A percentile compares a stretch with the other conserved stretches of the same genome.
Conservation (phyloP, 2,113 vertebrate genomes). For the Aphyosemion australe region DNA sequence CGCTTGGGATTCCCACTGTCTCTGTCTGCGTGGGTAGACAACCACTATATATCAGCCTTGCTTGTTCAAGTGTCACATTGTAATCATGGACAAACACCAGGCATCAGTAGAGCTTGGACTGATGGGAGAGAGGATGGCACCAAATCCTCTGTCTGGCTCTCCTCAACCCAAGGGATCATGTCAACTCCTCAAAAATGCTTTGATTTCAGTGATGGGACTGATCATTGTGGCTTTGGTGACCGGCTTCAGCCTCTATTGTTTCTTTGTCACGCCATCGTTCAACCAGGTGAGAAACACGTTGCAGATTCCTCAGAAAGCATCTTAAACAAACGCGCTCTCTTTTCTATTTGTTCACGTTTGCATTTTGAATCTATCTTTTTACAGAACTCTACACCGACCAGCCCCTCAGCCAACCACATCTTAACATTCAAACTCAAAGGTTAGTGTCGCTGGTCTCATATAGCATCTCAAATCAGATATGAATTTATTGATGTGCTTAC, state of each 20-base stretch:
- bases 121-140: slow-evolving; percentile 11
- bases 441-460: slow-evolving; percentile 22
- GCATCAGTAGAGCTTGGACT: slow-evolving; percentile 28
- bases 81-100: slow-evolving; percentile 45
- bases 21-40: slow-evolving; percentile 44
- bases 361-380: not conserved
- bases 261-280: not conserved
- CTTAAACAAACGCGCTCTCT: not conserved
- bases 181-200: slow-evolving; percentile 2
- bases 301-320: not conserved
- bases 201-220: slow-evolving; percentile 19
- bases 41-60: slow-evolving; percentile 29
- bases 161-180: not conserved
- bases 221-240: not conserved
- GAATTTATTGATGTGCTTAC: not conserved
- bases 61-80: not conserved
- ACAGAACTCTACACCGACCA: slow-evolving; percentile 1
- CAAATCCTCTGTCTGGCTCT: not conserved
- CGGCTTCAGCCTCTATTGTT: not conserved
- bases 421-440: not conserved
- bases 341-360: not conserved
- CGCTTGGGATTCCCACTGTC: slow-evolving; percentile 38
- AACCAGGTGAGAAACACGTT: slow-evolving; percentile 52
- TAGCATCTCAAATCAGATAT: not conserved
- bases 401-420: not conserved